A percentile compares a stretch with the other conserved stretches of the same genome.
These are phyloP conservation scores for Aphrophora alni DNA, from an alignment of 2,888 invertebrate genomes.

Conservation along the genomic window DNA sequence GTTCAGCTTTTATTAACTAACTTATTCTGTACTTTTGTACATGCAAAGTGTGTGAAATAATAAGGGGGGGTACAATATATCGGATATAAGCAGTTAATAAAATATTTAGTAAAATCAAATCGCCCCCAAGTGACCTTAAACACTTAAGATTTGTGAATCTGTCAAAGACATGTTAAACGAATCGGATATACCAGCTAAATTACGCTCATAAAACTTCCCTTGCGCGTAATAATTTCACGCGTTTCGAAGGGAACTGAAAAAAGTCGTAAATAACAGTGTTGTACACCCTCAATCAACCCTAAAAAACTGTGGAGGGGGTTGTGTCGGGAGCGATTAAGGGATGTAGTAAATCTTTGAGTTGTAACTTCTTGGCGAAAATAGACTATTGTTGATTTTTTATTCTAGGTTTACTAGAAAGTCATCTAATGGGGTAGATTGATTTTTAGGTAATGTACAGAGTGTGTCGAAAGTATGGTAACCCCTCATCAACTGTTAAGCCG, in stretches of 20 bases:
- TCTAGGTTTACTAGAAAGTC: no score
- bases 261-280: background rate
- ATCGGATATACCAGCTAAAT: background rate
- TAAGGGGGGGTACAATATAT: no score
- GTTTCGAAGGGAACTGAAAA: conserved; percentile 2
- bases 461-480: no score
- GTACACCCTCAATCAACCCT: background rate
- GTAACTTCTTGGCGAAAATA: background rate
- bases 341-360: background rate
- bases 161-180: background rate
- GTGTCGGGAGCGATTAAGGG: background rate
- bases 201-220: background rate
- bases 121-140: no score
- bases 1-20: no score
- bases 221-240: background rate
- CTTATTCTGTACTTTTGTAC: no score
- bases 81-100: no score
- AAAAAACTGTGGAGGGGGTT: background rate
- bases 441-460: no score
- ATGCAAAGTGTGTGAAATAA: no score
- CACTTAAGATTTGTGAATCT: background rate
- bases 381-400: background rate
- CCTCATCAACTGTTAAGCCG: no score
- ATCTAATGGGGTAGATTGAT: no score
- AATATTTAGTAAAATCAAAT: no score